phyloP scores from a whole-genome alignment of 2,113 vertebrate species.

The Myotis davidii region DNA sequence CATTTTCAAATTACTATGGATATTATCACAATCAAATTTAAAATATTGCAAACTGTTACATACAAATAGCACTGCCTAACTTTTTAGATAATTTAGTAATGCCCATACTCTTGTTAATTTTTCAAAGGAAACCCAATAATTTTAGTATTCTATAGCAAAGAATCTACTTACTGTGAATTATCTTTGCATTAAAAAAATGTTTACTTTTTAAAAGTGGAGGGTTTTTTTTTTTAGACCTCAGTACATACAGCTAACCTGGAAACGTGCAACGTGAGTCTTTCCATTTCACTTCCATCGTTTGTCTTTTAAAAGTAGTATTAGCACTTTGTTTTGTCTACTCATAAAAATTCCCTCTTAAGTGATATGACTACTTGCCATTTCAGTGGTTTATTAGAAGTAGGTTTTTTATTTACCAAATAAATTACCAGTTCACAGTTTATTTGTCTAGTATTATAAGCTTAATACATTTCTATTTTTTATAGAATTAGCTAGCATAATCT shows the following conservation, averaged over 20 bases:
- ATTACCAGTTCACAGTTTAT: not conserved
- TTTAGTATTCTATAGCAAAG: not conserved
- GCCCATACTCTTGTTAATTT: not conserved
- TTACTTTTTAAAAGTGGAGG: not conserved
- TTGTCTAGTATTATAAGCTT: not conserved
- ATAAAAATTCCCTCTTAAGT: not conserved
- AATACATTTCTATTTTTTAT: not conserved
- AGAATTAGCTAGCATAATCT: not conserved
- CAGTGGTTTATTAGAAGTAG: not conserved
- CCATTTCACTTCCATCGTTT: not conserved
- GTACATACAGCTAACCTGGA: not conserved
- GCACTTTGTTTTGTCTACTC: not conserved
- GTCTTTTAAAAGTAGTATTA: not conserved
- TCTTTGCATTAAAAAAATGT: not conserved
- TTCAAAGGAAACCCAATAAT: constrained; percentile 8
- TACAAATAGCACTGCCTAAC: not conserved
- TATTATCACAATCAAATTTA: not conserved
- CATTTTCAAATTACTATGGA: not conserved
- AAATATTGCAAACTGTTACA: not conserved
- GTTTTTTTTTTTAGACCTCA: not conserved
- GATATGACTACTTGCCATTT: not conserved
- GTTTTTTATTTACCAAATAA: not conserved
- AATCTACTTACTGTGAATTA: not conserved
- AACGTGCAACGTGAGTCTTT: not conserved
- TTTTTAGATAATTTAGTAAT: not conserved